Conservation (phyloP, 2,113 vertebrate genomes). For the Callipepla californica region DNA sequence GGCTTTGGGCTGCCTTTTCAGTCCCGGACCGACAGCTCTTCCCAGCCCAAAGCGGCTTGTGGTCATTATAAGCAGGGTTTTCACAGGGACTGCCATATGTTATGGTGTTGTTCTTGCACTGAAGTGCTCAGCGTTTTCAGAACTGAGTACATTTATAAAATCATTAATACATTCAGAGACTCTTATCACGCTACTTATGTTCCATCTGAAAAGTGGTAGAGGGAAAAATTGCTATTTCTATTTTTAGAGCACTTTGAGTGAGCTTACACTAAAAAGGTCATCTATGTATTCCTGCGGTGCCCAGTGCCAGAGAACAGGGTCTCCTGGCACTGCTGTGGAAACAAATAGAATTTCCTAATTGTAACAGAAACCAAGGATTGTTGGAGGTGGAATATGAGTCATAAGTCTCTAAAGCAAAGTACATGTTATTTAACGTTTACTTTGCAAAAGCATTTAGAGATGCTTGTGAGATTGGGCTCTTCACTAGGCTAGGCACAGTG, state of each 20-base stretch:
- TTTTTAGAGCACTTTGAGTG: conserved; percentile 2
- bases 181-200: not conserved
- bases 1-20: not conserved
- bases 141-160: not conserved
- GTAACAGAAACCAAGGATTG: not conserved
- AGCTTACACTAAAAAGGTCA: conserved; percentile 32
- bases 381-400: conserved; percentile 29
- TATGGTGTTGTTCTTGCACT: not conserved
- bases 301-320: not conserved
- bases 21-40: not conserved
- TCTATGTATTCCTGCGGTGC: not conserved
- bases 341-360: conserved; percentile 49
- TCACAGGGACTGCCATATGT: not conserved
- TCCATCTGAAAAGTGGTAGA: not conserved
- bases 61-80: conserved; percentile 9
- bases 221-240: conserved; percentile 26
- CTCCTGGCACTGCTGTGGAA: conserved; percentile 1
- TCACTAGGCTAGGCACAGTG: not conserved
- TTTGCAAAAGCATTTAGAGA: conserved; percentile 17
- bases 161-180: not conserved
- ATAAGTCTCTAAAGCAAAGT: conserved; percentile 23
- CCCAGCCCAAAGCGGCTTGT: not conserved
- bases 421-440: conserved; percentile 31
- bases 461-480: not conserved
- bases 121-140: not conserved